A percentile compares a stretch with the other conserved stretches of the same genome.
Evolutionary conservation across 2,113 vertebrate genomes (phyloP).

Genomic region (Hiodon tergisus): DNA sequence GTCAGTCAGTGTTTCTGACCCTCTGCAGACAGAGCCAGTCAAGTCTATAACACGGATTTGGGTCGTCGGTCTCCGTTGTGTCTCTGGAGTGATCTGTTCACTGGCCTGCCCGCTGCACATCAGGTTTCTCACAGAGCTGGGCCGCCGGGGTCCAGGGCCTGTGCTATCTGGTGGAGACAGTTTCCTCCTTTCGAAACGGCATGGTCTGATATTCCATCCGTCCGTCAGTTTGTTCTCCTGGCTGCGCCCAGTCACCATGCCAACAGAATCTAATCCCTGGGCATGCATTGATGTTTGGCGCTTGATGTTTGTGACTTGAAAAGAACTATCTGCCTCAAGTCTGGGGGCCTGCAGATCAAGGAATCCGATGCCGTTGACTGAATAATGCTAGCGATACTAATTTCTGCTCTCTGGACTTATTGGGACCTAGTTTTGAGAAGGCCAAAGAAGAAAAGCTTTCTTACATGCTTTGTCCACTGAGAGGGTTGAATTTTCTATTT

Average conservation of each 20-base stretch:
- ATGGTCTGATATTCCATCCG: not conserved
- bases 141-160: no score
- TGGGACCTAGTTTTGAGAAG: not conserved
- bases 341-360: slow-evolving; percentile 27
- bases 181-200: not conserved
- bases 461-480: not conserved
- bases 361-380: slow-evolving; percentile 38
- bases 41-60: not conserved
- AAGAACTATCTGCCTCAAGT: slow-evolving; percentile 29
- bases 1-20: not conserved
- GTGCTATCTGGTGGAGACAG: not conserved
- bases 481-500: not conserved
- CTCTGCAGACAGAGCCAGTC: no score
- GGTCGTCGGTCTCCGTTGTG: no score
- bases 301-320: slow-evolving; percentile 52
- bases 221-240: slow-evolving; percentile 24
- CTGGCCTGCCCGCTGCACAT: not conserved
- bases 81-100: not conserved
- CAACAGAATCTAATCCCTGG: slow-evolving; percentile 31
- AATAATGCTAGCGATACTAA: slow-evolving; percentile 32
- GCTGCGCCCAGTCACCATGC: slow-evolving; percentile 23
- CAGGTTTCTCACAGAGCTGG: not conserved
- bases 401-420: slow-evolving; percentile 14
- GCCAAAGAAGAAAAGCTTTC: not conserved
- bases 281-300: slow-evolving; percentile 46